A percentile compares a stretch with the other conserved stretches of the same genome.
These are phyloP conservation scores for Hylaeus volcanicus DNA, from an alignment of 1,140 invertebrate genomes.

Conservation along the genomic window DNA sequence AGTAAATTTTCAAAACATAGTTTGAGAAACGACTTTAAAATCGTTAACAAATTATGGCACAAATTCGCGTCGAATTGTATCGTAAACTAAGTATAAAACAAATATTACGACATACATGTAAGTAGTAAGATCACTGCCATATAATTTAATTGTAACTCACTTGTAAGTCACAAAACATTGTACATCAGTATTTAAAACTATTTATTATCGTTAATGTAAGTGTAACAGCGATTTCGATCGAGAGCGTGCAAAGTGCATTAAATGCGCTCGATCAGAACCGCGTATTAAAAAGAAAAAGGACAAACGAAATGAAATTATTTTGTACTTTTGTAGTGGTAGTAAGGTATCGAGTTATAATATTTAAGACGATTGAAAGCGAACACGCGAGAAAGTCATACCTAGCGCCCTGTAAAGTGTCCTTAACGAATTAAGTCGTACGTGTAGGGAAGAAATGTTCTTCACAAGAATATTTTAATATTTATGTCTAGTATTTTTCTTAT, in stretches of 20 bases:
- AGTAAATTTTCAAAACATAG: conserved; percentile 5
- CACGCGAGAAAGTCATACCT: conserved; percentile 16
- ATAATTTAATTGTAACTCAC: conserved; percentile 67
- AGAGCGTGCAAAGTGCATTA: neutral
- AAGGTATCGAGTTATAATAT: conserved; percentile 42
- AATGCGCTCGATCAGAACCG: conserved; percentile 18
- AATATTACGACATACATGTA: conserved; percentile 49
- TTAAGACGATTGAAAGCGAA: conserved; percentile 1
- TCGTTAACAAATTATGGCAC: conserved; percentile 39
- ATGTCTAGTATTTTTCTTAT: conserved; percentile 57
- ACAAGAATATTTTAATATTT: conserved; percentile 66
- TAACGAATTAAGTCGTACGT: conserved; percentile 38
- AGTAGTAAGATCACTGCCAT: conserved; percentile 77
- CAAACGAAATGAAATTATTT: conserved; percentile 72
- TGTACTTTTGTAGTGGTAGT: conserved; percentile 75
- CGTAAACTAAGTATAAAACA: conserved; percentile 1
- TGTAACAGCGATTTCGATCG: conserved; percentile 43
- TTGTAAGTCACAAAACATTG: conserved; percentile 71
- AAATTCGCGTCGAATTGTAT: conserved; percentile 28
- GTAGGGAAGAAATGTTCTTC: conserved; percentile 46
- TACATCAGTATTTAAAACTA: conserved; percentile 80
- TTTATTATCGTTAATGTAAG: conserved; percentile 78
- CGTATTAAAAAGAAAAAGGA: conserved; percentile 43
- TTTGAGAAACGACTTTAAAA: conserved; percentile 22
- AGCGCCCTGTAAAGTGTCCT: conserved; percentile 54